Conservation (phyloP, 2,113 vertebrate genomes). For the Charina bottae region DNA sequence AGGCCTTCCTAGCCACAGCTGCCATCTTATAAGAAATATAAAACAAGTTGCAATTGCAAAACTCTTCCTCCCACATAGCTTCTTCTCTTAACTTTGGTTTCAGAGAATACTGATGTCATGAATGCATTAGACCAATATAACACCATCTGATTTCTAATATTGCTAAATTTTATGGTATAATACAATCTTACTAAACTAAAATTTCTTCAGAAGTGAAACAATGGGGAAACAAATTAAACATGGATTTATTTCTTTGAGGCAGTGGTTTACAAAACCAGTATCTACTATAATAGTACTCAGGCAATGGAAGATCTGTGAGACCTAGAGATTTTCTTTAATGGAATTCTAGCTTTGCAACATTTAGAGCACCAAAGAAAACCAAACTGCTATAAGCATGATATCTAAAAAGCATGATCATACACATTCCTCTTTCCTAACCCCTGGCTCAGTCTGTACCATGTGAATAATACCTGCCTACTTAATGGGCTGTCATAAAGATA, state of each 20-base stretch:
- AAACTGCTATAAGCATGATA: neutral
- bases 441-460: neutral
- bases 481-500: neutral
- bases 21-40: neutral
- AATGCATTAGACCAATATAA: constrained; percentile 8
- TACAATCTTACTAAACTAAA: neutral
- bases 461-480: neutral
- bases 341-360: neutral
- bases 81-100: neutral
- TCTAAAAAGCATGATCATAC: neutral
- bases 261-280: neutral
- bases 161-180: neutral
- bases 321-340: neutral
- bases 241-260: neutral
- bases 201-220: neutral
- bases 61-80: neutral
- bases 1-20: neutral
- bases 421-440: neutral
- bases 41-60: neutral
- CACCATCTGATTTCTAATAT: neutral
- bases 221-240: neutral
- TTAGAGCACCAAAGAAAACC: neutral
- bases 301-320: neutral
- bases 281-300: neutral
- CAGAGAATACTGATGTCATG: neutral